Percentiles rank a stretch among this genome's conserved stretches.
phyloP scores from a whole-genome alignment of 2,113 vertebrate species.

The Mola mola region DNA sequence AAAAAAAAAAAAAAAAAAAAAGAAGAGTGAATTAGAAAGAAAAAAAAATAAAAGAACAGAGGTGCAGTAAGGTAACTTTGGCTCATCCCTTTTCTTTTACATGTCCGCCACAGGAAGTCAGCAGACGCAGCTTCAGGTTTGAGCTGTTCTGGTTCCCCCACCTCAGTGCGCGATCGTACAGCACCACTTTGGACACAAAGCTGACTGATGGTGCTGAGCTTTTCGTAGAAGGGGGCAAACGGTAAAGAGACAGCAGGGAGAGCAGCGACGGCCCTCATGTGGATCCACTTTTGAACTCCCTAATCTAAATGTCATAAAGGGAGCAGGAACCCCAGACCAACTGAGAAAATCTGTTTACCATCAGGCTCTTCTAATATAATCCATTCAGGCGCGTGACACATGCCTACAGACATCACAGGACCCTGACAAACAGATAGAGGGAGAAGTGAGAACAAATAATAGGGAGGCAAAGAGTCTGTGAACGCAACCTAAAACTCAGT shows the following conservation, averaged over 20 bases:
- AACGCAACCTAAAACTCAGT: slow-evolving; percentile 30
- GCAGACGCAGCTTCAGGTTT: slow-evolving; percentile 1
- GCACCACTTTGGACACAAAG: slow-evolving; percentile 11
- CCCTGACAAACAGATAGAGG: not conserved
- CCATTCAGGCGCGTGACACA: not conserved
- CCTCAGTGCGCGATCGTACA: not conserved
- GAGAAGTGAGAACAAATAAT: slow-evolving; percentile 1
- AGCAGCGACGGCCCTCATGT: not conserved
- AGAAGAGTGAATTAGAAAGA: slow-evolving; percentile 30
- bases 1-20: too few species aligned
- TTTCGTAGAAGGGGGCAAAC: slow-evolving; percentile 20
- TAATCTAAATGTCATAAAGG: not conserved
- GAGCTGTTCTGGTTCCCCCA: slow-evolving; percentile 4
- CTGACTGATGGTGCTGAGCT: slow-evolving; percentile 10
- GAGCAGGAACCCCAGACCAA: not conserved
- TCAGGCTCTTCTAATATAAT: too few species aligned
- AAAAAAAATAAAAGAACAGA: slow-evolving; percentile 22
- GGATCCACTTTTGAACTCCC: slow-evolving; percentile 7
- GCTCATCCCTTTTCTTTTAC: slow-evolving; percentile 29
- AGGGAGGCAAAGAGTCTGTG: slow-evolving; percentile 28
- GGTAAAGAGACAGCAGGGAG: slow-evolving; percentile 32
- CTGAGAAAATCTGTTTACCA: slow-evolving; percentile 1
- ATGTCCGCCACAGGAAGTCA: slow-evolving; percentile 25
- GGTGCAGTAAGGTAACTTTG: slow-evolving; percentile 38
- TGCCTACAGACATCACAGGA: not conserved